These are phyloP conservation scores for Cosmia trapezina DNA, from an alignment of 2,888 invertebrate genomes.

Conservation along the genomic window DNA sequence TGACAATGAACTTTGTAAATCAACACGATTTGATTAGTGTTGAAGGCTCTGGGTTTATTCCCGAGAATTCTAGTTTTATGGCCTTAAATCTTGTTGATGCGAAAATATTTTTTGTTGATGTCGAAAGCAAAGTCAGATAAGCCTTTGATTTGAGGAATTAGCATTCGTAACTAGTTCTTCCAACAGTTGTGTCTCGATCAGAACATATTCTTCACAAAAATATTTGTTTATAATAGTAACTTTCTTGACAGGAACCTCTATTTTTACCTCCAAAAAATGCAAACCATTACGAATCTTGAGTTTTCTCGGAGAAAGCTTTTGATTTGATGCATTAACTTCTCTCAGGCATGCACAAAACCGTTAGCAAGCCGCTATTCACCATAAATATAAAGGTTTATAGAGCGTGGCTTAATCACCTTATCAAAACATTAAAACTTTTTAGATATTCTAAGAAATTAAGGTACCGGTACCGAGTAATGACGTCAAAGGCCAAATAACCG, in stretches of 20 bases:
- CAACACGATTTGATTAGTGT: not conserved
- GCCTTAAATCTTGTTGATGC: not conserved
- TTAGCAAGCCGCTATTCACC: not conserved
- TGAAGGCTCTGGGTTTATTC: constrained; percentile 34
- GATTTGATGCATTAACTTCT: constrained; percentile 7
- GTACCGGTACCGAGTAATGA: not conserved
- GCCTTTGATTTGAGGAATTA: not conserved
- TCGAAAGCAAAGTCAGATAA: constrained; percentile 5
- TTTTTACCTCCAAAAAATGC: not conserved
- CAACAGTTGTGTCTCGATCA: not conserved
- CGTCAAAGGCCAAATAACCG: constrained; percentile 22
- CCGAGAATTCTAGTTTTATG: constrained; percentile 3
- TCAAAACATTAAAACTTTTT: constrained; percentile 10
- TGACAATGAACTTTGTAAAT: constrained; percentile 47
- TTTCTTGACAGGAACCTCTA: not conserved
- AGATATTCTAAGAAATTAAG: not conserved
- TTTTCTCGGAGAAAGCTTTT: constrained; percentile 31
- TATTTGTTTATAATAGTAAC: not conserved
- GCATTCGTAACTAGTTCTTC: not conserved
- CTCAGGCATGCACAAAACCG: not conserved
- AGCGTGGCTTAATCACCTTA: constrained; percentile 1
- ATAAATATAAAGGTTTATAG: constrained; percentile 23
- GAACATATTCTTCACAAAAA: not conserved
- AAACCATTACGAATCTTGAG: not conserved
- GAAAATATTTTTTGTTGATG: constrained; percentile 23